Evolutionary conservation across 2,888 invertebrate species (phyloP).

Genomic region (Rotaria sp.): DNA sequence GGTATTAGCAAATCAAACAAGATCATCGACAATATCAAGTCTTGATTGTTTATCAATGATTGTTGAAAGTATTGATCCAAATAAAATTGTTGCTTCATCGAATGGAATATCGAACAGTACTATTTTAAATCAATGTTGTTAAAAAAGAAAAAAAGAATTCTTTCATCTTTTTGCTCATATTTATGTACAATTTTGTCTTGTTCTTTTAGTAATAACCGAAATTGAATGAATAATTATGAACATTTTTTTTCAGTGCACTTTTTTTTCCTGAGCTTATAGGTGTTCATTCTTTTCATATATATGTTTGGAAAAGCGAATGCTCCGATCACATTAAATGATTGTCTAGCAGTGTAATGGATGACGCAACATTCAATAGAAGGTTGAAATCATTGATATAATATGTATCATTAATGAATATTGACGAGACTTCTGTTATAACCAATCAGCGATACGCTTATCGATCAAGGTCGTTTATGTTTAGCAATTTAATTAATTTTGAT

Average conservation of each 20-base stretch:
- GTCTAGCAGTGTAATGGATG: no score
- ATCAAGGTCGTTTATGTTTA: no score
- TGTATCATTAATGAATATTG: no score
- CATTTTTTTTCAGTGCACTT: background rate
- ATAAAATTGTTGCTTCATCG: conserved; percentile 29
- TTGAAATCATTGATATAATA: no score
- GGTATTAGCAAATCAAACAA: background rate
- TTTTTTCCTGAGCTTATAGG: background rate
- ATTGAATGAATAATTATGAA: background rate
- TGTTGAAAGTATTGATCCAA: conserved; percentile 63
- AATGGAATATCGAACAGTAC: background rate
- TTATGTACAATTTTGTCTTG: background rate
- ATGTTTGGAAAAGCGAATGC: background rate
- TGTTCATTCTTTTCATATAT: background rate
- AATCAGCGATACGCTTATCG: no score
- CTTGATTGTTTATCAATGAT: conserved; percentile 66
- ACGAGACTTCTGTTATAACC: no score
- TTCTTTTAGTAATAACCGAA: background rate
- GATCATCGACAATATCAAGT: conserved; percentile 57
- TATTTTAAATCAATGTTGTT: background rate
- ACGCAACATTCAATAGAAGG: no score
- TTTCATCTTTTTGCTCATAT: no score
- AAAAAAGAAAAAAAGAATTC: background rate
- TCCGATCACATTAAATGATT: background rate
- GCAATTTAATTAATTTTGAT: no score